Conservation (phyloP, 2,888 invertebrate genomes). For the Cerastis rubricosa region DNA sequence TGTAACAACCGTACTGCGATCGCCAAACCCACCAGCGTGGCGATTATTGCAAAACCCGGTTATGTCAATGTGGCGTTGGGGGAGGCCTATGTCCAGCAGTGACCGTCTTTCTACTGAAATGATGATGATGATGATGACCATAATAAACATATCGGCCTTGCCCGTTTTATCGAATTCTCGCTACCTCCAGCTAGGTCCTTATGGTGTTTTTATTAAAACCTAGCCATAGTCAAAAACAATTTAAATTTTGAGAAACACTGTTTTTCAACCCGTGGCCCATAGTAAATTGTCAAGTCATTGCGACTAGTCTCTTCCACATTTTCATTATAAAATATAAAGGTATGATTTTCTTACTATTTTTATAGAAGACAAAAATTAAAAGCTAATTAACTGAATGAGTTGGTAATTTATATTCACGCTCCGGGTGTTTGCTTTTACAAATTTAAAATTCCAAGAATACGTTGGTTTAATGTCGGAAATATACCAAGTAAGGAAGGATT, state of each 20-base stretch:
- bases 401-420: constrained; percentile 17
- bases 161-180: not conserved
- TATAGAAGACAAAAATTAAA: constrained; percentile 1
- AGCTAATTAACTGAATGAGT: not conserved
- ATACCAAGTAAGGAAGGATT: not conserved
- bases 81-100: too few species aligned
- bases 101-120: too few species aligned
- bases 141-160: too few species aligned
- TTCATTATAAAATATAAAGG: not conserved
- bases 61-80: too few species aligned
- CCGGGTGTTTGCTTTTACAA: too few species aligned
- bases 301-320: not conserved
- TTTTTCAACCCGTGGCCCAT: not conserved
- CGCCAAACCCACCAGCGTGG: too few species aligned
- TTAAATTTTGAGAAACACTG: not conserved
- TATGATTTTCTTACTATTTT: not conserved
- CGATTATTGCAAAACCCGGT: too few species aligned
- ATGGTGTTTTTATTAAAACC: not conserved
- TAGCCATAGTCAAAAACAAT: not conserved
- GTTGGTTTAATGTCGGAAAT: not conserved
- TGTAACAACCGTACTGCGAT: too few species aligned
- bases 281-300: not conserved
- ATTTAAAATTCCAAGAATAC: not conserved
- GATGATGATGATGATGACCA: too few species aligned
- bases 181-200: not conserved